Conservation (phyloP, 2,113 vertebrate genomes). For the Phylloscopus trochilus region DNA sequence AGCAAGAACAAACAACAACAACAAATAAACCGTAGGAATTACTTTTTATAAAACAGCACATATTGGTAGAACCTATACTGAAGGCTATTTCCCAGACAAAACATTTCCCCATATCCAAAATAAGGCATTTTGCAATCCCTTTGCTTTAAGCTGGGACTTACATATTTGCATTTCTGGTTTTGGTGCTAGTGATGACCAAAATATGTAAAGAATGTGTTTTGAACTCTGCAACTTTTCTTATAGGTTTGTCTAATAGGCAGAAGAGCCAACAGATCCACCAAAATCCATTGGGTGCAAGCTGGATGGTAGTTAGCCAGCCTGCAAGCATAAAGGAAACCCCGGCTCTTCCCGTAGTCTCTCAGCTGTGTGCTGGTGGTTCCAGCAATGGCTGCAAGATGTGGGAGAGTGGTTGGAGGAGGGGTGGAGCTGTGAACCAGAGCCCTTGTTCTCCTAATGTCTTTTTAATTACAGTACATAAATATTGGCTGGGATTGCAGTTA, state of each 20-base stretch:
- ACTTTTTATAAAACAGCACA: not conserved
- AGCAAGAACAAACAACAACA: not conserved
- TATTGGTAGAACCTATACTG: not conserved
- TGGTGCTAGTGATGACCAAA: not conserved
- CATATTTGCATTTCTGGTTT: not conserved
- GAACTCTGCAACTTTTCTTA: not conserved
- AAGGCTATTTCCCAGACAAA: not conserved
- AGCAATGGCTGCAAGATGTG: not conserved
- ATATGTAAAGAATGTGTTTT: not conserved
- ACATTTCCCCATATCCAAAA: not conserved
- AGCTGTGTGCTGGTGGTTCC: not conserved
- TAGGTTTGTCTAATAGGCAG: not conserved
- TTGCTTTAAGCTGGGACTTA: not conserved
- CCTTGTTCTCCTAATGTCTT: not conserved
- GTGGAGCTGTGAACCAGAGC: not conserved
- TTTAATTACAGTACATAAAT: not conserved
- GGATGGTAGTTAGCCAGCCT: not conserved
- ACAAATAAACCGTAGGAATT: not conserved
- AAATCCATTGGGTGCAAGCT: not conserved
- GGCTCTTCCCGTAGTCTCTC: not conserved
- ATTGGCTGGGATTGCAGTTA: not conserved
- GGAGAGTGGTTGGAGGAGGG: not conserved
- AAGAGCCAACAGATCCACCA: not conserved
- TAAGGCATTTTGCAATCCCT: not conserved
- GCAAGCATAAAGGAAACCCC: not conserved